Evolutionary conservation across 2,797 vertebrate species (phyloP), one percentile per base, ranked within the genome.

Genomic region (Enteromius treurensis): DNA sequence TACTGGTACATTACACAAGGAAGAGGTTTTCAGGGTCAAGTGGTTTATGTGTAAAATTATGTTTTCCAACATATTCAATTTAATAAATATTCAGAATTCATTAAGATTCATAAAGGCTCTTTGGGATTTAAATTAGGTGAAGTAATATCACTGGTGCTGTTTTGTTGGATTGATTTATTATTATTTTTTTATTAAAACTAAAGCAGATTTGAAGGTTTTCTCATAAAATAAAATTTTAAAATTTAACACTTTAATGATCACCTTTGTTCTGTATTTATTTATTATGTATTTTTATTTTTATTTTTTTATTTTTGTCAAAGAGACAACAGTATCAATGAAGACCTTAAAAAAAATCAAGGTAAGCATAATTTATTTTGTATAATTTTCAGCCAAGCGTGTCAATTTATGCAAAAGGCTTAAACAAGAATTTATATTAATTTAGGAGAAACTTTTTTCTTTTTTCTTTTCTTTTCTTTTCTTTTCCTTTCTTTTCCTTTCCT

Each of bases 1-100:
- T 19, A 42, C 13, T 23, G 32, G 4, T 15, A 60, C n/a, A 23
- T 60, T 42, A 76, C 74, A 40, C 53, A 76, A 74, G 29, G n/a
- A 74, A 74, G 68, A 70, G 71, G 49, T 60, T 60, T 55, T 42
- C 53, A 17, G n/a, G 32, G 34, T 60, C 21, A 77, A 23, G 21
- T 17, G 21, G 21, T 40, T 37, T 17, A 26, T 42, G 7, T 14
- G 15, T 8, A 23, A 68, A 68, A 21, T 10, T 40, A 68, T 0
- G 19, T 37, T 29, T 29, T 71, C 15, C 13, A 10, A 1, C 8
- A n/a, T 68, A 71, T 71, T 49, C 19, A 7, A 15, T 29, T 4
- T 3, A 45, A 45, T 69, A 42, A 70, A 49, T 64, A 8, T 9
- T 71, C 42, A 45, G 13, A 45, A 45, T 45, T 42, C 42, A 10